Conservation (phyloP, 1,140 invertebrate species). For the Drosophila willistoni region DNA sequence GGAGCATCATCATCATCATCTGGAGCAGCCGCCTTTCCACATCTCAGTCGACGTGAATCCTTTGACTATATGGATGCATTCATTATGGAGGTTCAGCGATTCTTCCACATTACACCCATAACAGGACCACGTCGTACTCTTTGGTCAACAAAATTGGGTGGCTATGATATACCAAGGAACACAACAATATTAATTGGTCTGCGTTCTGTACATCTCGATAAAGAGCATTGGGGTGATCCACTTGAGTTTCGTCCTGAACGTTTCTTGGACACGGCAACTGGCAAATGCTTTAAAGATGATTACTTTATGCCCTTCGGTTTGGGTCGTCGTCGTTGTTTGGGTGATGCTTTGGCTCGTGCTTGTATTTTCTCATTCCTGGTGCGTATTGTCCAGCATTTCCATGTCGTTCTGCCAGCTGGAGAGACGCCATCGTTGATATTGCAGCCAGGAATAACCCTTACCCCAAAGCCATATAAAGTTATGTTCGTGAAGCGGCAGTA, state of each 20-base stretch:
- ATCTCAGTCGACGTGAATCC: slow-evolving; percentile 83
- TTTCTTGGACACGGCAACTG: slow-evolving; percentile 84
- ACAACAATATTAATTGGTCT: slow-evolving; percentile 87
- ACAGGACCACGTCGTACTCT: slow-evolving; percentile 88
- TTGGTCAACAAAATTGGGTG: slow-evolving; percentile 85
- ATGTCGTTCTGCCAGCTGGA: slow-evolving; percentile 64
- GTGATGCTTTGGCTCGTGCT: slow-evolving; percentile 89
- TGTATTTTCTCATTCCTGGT: slow-evolving; percentile 90
- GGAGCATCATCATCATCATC: neutral
- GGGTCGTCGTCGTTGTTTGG: slow-evolving; percentile 90
- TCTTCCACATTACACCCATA: slow-evolving; percentile 86
- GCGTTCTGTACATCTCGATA: slow-evolving; percentile 87
- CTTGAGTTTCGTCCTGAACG: slow-evolving; percentile 89
- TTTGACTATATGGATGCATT: slow-evolving; percentile 87
- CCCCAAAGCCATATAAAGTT: slow-evolving; percentile 82
- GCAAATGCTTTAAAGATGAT: slow-evolving; percentile 73
- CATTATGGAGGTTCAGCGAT: slow-evolving; percentile 87
- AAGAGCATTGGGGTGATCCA: slow-evolving; percentile 87
- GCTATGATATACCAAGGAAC: slow-evolving; percentile 88
- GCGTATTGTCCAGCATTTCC: slow-evolving; percentile 87
- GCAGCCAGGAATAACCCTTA: slow-evolving; percentile 77
- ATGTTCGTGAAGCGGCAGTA: slow-evolving; percentile 59
- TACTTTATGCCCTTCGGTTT: slow-evolving; percentile 88
- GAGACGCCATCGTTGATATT: slow-evolving; percentile 64
- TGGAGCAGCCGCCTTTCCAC: slow-evolving; percentile 52